phyloP scores from a whole-genome alignment of 2,888 invertebrate genomes.

The Lochmaea capreae region DNA sequence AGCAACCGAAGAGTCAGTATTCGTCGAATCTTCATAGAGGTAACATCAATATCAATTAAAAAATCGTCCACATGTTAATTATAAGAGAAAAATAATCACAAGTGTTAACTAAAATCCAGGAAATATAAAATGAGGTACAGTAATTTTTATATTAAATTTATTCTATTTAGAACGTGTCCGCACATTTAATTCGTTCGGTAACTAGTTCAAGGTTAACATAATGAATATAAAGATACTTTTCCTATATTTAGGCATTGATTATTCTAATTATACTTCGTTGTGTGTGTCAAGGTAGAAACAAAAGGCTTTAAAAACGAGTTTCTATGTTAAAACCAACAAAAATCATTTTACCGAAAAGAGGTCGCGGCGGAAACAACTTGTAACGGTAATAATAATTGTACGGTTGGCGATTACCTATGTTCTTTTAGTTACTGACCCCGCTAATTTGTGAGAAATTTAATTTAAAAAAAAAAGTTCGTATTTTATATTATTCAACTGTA shows the following conservation, averaged over 20 bases:
- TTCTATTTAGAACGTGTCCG: not conserved
- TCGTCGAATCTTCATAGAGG: conserved; percentile 32
- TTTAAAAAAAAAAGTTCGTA: too few species aligned
- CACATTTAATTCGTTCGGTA: conserved; percentile 3
- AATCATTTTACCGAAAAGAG: conserved; percentile 12
- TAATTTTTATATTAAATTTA: not conserved
- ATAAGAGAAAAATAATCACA: conserved; percentile 11
- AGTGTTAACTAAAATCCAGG: not conserved
- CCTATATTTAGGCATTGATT: conserved; percentile 13
- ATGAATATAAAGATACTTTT: conserved; percentile 1
- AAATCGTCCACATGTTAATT: conserved; percentile 33
- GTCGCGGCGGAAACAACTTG: conserved; percentile 7
- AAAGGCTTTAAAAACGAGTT: not conserved
- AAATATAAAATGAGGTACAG: conserved; percentile 3
- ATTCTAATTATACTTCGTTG: conserved; percentile 9
- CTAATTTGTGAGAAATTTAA: too few species aligned
- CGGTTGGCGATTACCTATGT: too few species aligned
- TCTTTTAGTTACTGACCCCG: too few species aligned
- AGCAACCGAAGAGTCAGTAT: conserved; percentile 36
- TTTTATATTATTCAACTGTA: too few species aligned
- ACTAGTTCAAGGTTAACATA: conserved; percentile 12
- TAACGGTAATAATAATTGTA: not conserved
- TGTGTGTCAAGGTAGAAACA: not conserved
- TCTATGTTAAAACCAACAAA: not conserved
- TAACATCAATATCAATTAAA: conserved; percentile 24